Evolutionary conservation across 2,888 invertebrate species (phyloP).

Genomic region (Andrena chrysosceles): DNA sequence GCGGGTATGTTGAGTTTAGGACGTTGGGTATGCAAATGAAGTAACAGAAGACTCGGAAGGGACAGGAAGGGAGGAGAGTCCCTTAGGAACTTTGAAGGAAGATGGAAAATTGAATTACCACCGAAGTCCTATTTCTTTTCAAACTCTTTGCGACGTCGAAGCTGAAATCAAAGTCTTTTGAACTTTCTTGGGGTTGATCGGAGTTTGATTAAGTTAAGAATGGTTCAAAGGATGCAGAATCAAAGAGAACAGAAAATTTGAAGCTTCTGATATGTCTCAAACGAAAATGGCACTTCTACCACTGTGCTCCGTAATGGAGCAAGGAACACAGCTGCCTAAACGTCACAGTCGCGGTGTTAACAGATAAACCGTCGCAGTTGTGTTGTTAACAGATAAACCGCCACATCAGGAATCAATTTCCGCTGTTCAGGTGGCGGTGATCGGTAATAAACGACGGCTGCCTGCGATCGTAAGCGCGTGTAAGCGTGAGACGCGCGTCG

Average conservation of each 20-base stretch:
- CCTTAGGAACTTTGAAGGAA: neutral
- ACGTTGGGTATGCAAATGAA: slow-evolving; percentile 1
- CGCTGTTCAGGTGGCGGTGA: neutral
- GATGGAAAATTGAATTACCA: slow-evolving; percentile 2
- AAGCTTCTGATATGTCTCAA: neutral
- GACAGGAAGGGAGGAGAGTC: neutral
- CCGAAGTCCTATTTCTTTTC: neutral
- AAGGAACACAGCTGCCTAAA: neutral
- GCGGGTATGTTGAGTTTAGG: slow-evolving; percentile 9
- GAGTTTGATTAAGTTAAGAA: no score
- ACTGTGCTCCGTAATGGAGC: neutral
- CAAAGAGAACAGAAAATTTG: neutral
- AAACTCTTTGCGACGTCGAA: neutral
- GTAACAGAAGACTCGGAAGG: neutral
- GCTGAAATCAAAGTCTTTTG: neutral
- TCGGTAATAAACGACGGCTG: slow-evolving; percentile 21
- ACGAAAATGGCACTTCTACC: neutral
- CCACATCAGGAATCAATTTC: slow-evolving; percentile 18
- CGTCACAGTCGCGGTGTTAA: neutral
- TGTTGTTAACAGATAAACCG: slow-evolving; percentile 11
- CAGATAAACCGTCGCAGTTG: neutral
- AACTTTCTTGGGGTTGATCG: neutral
- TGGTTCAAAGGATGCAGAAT: no score
- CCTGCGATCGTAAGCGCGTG: neutral
- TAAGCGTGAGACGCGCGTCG: slow-evolving; percentile 18